Percentiles rank a stretch among this genome's conserved stretches.
Conservation (phyloP, 2,113 vertebrate species). For the Kryptolebias marmoratus region DNA sequence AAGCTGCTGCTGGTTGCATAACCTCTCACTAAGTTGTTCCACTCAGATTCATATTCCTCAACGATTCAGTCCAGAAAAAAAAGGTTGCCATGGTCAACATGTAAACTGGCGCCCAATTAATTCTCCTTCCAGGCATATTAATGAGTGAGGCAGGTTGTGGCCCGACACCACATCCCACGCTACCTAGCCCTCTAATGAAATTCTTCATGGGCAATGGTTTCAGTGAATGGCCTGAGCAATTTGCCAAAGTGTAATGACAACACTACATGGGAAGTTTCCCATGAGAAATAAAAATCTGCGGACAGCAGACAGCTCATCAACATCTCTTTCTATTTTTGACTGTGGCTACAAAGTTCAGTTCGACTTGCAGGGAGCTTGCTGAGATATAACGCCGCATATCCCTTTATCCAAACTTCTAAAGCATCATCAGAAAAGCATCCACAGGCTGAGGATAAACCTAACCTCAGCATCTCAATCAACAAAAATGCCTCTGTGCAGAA, state of each 20-base stretch:
- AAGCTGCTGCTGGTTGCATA: slow-evolving; percentile 3
- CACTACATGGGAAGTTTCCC: slow-evolving; percentile 55
- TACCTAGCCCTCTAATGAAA: slow-evolving; percentile 66
- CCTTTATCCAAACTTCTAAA: no score
- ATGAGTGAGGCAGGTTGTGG: slow-evolving; percentile 46
- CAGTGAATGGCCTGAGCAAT: slow-evolving; percentile 58
- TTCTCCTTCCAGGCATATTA: slow-evolving; percentile 53
- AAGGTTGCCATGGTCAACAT: slow-evolving; percentile 51
- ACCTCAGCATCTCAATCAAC: neutral
- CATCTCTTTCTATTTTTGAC: slow-evolving; percentile 10
- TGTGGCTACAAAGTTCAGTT: slow-evolving; percentile 2
- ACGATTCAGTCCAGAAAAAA: slow-evolving; percentile 24
- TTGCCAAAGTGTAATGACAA: slow-evolving; percentile 62
- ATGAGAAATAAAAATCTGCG: slow-evolving; percentile 54
- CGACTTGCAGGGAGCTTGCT: slow-evolving; percentile 13
- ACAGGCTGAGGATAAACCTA: neutral
- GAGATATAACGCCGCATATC: neutral
- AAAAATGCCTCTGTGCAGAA: neutral
- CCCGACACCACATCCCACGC: slow-evolving; percentile 58
- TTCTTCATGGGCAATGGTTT: slow-evolving; percentile 70
- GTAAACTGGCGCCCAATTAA: slow-evolving; percentile 47
- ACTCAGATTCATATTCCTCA: slow-evolving; percentile 16
- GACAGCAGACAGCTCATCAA: slow-evolving; percentile 22
- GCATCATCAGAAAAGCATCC: no score
- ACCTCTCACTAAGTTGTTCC: slow-evolving; percentile 6